Evolutionary conservation across 1,140 invertebrate species (phyloP).

Genomic region (Pseudobourletiella spinata): DNA sequence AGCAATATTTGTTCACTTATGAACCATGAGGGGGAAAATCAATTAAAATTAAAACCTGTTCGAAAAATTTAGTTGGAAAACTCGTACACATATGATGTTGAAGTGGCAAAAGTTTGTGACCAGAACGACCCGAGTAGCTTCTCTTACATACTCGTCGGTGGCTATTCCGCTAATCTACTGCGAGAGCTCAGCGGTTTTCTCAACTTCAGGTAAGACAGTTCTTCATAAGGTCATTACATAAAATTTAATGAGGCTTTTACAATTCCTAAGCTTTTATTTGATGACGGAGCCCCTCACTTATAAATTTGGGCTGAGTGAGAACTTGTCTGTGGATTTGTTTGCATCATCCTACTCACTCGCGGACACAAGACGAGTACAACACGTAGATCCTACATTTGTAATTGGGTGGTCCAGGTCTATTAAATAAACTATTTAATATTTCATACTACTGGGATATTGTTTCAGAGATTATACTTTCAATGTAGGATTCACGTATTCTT

Average conservation of each 20-base stretch:
- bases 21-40: too few relatives aligned
- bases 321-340: neutral
- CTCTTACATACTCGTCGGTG: neutral
- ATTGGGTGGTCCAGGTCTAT: neutral
- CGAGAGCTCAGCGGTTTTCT: neutral
- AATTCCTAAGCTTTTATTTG: neutral
- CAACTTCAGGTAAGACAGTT: neutral
- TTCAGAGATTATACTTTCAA: too few relatives aligned
- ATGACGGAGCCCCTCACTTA: neutral
- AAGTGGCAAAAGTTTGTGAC: neutral
- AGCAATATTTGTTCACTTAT: too few relatives aligned
- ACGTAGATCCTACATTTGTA: neutral
- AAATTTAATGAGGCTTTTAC: neutral
- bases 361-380: neutral
- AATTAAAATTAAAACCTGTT: too few relatives aligned
- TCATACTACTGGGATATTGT: too few relatives aligned
- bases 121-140: too few relatives aligned
- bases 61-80: too few relatives aligned
- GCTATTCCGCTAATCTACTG: neutral
- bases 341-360: neutral
- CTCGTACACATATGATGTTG: too few relatives aligned
- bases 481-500: neutral
- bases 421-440: too few relatives aligned
- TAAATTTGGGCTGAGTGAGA: neutral
- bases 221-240: neutral